These are phyloP conservation scores for Cynopterus sphinx DNA, from an alignment of 2,797 vertebrate species.

Conservation along the genomic window DNA sequence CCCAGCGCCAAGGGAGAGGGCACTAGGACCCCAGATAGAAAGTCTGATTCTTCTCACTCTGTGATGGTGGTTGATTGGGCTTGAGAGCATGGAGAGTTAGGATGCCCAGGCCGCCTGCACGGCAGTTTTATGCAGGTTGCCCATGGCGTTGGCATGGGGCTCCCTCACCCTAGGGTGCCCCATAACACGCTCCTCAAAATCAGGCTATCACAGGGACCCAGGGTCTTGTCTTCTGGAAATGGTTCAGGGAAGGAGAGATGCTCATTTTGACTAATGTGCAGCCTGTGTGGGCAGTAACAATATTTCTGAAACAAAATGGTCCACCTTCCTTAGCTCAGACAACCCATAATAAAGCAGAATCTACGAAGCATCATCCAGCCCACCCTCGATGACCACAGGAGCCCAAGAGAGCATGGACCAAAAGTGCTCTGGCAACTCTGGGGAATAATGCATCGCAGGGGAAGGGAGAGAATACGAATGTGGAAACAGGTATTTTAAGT, in stretches of 20 bases:
- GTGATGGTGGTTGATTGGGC: background rate
- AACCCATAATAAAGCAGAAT: background rate
- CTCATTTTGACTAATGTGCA: background rate
- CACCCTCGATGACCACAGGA: background rate
- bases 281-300: background rate
- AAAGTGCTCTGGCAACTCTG: background rate
- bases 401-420: background rate
- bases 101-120: too few relatives aligned
- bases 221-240: background rate
- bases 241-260: background rate
- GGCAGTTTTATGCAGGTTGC: too few relatives aligned
- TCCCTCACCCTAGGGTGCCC: background rate
- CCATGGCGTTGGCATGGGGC: background rate
- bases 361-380: background rate
- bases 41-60: background rate
- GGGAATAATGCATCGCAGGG: accelerated
- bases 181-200: background rate
- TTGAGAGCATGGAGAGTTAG: background rate
- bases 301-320: background rate
- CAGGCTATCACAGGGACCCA: background rate
- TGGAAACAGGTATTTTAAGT: accelerated
- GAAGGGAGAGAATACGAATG: background rate
- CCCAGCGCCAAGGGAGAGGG: background rate
- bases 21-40: background rate
- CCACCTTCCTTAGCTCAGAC: background rate